These are phyloP conservation scores for Diachrysia chrysitis DNA, from an alignment of 2,888 invertebrate genomes.

Conservation along the genomic window DNA sequence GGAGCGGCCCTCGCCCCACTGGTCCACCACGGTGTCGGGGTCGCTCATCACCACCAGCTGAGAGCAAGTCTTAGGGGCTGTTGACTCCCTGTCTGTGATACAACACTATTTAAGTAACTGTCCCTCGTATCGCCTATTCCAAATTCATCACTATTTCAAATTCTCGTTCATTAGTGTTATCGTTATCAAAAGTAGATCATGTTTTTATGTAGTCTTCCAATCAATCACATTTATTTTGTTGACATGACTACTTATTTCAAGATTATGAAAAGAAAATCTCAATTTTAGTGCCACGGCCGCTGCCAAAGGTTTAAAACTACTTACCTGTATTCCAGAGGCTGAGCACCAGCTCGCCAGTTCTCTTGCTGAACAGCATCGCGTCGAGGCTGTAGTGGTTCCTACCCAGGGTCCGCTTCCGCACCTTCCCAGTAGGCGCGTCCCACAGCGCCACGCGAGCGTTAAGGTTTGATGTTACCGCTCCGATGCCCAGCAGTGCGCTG, in stretches of 20 bases:
- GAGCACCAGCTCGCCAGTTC: constrained; percentile 84
- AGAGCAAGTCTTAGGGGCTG: constrained; percentile 63
- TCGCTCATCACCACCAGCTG: constrained; percentile 82
- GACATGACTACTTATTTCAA: no score
- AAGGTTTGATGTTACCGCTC: constrained; percentile 60
- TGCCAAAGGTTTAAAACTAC: no score
- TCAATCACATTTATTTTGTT: no score
- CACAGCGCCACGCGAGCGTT: constrained; percentile 72
- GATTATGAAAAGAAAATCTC: no score
- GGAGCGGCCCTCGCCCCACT: constrained; percentile 75
- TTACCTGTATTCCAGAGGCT: constrained; percentile 79
- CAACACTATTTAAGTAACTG: neutral
- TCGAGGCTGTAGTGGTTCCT: constrained; percentile 71
- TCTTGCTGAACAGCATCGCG: constrained; percentile 81
- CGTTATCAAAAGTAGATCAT: no score
- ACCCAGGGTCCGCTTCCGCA: constrained; percentile 59
- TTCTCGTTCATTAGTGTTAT: no score
- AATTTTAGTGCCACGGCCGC: no score
- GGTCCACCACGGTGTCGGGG: constrained; percentile 80
- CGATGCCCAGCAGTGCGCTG: constrained; percentile 79
- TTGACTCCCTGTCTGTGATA: constrained; percentile 60
- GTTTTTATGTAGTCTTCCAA: no score
- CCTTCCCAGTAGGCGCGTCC: constrained; percentile 70
- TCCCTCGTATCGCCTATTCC: no score
- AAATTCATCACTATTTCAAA: no score